These are phyloP conservation scores for Timema podura DNA, from an alignment of 2,888 invertebrate genomes.

Conservation along the genomic window DNA sequence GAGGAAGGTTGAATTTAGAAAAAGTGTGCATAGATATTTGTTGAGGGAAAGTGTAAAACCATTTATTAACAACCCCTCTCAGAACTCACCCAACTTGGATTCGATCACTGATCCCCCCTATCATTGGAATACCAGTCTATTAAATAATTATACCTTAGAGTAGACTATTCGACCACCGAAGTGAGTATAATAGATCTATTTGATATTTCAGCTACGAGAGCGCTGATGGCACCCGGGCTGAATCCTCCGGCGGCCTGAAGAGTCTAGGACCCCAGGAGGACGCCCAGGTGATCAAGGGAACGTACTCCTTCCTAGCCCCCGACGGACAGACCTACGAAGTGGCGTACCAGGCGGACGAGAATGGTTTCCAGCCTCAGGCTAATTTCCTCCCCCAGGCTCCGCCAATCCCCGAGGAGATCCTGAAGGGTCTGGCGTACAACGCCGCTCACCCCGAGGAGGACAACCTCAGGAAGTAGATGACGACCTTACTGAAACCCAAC, in stretches of 20 bases:
- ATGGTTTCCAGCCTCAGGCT: conserved; percentile 51
- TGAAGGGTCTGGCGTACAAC: conserved; percentile 45
- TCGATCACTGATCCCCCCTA: too few relatives aligned
- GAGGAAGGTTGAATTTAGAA: too few relatives aligned
- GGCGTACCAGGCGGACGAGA: conserved; percentile 67
- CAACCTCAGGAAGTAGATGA: conserved; percentile 35
- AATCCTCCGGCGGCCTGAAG: conserved; percentile 67
- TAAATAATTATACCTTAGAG: too few relatives aligned
- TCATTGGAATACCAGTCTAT: too few relatives aligned
- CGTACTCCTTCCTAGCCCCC: conserved; percentile 64
- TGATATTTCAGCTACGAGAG: conserved; percentile 58
- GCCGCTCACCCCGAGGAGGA: conserved; percentile 48
- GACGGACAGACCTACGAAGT: conserved; percentile 61
- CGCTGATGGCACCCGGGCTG: conserved; percentile 66
- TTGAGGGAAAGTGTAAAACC: too few relatives aligned
- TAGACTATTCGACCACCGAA: too few relatives aligned
- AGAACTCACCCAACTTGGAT: too few relatives aligned
- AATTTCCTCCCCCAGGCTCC: conserved; percentile 47
- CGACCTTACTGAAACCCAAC: not conserved
- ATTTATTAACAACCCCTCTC: too few relatives aligned
- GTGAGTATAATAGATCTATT: too few relatives aligned
- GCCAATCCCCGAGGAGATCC: conserved; percentile 46
- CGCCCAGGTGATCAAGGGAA: conserved; percentile 64
- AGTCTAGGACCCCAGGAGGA: conserved; percentile 62
- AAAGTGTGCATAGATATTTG: too few relatives aligned